Conservation (phyloP, 2,113 vertebrate genomes). For the Chroicocephalus ridibundus region DNA sequence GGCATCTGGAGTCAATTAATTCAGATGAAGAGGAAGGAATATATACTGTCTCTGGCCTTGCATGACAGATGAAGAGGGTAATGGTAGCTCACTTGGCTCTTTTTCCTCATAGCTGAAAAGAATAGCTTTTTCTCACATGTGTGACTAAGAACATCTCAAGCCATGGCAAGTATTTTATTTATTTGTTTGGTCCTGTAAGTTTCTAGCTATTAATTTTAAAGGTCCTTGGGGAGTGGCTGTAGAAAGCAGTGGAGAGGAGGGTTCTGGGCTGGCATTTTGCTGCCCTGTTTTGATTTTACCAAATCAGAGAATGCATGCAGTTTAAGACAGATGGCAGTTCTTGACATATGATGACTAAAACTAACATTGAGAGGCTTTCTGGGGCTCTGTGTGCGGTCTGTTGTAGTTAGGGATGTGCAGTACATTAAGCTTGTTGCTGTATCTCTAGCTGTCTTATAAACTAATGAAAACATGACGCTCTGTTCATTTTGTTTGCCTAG, state of each 20-base stretch:
- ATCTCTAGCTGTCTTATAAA: neutral
- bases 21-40: neutral
- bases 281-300: neutral
- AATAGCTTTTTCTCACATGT: neutral
- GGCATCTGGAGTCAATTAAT: slow-evolving; percentile 14
- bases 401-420: neutral
- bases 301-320: neutral
- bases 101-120: neutral
- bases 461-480: neutral
- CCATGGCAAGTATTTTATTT: neutral
- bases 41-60: neutral
- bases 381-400: neutral
- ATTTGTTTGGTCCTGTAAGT: neutral
- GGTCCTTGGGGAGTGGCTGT: neutral
- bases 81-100: neutral
- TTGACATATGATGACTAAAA: neutral
- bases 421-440: neutral
- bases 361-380: neutral
- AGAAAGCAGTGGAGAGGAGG: neutral
- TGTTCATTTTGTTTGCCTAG: neutral
- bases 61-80: neutral
- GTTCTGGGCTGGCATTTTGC: neutral
- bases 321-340: neutral
- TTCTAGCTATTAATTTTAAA: neutral
- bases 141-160: neutral